A percentile compares a stretch with the other conserved stretches of the same genome.
phyloP scores from a whole-genome alignment of 1,140 invertebrate species.

The Melanaphis sacchari region DNA sequence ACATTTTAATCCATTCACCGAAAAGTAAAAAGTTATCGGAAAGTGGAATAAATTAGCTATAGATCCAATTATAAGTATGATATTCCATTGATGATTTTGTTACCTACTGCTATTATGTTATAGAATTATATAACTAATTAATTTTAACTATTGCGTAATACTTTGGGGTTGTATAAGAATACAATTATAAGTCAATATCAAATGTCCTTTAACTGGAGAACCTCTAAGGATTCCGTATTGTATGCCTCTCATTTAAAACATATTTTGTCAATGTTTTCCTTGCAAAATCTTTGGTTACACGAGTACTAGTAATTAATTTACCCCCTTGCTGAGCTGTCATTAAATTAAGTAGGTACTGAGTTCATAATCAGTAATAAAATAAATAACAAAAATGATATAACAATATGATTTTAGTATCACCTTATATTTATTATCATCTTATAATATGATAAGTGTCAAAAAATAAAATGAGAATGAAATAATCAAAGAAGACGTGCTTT shows the following conservation, averaged over 20 bases:
- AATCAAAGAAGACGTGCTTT: neutral
- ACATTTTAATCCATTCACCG: neutral
- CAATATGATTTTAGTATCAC: neutral
- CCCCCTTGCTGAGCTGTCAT: neutral
- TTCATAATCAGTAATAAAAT: neutral
- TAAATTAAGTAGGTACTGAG: neutral
- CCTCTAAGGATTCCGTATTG: slow-evolving; percentile 37
- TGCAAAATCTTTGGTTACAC: slow-evolving; percentile 29
- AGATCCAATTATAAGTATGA: slow-evolving; percentile 24
- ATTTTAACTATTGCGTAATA: slow-evolving; percentile 35
- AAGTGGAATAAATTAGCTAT: neutral
- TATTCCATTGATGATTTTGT: neutral
- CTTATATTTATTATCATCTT: neutral
- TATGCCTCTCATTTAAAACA: neutral
- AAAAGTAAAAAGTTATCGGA: neutral
- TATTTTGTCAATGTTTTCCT: neutral
- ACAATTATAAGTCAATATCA: slow-evolving; percentile 37
- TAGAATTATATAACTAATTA: slow-evolving; percentile 49
- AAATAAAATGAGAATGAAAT: neutral
- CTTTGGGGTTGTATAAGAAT: slow-evolving; percentile 21
- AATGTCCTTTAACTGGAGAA: slow-evolving; percentile 35
- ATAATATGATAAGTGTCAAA: neutral
- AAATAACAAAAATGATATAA: neutral
- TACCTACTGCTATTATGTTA: neutral
- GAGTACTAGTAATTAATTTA: neutral